These are phyloP conservation scores for Lumbricus terrestris DNA, from an alignment of 2,888 invertebrate species.

Conservation along the genomic window DNA sequence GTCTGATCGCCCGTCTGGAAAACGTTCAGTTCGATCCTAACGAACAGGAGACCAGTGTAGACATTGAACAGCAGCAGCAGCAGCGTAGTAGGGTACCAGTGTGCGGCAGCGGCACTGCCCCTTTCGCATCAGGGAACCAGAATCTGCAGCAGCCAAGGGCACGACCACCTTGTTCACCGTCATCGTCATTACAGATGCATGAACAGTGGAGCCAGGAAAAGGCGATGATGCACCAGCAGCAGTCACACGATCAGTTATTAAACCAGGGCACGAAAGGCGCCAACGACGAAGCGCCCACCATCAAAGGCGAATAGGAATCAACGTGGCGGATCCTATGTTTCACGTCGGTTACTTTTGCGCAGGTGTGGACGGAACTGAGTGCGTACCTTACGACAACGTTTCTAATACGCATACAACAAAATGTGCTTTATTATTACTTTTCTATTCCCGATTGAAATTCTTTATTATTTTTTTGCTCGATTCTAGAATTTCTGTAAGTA, in stretches of 20 bases:
- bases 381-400: not conserved
- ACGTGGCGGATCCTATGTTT: not conserved
- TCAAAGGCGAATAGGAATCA: not conserved
- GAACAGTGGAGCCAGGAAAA: constrained; percentile 13
- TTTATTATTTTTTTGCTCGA: not conserved
- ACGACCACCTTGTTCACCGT: constrained; percentile 10
- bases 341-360: not conserved
- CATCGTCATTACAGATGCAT: not conserved
- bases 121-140: not conserved
- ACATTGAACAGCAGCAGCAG: constrained; percentile 17
- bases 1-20: constrained; percentile 94
- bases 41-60: constrained; percentile 13
- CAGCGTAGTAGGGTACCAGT: constrained; percentile 9
- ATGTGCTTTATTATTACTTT: constrained; percentile 13
- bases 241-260: not conserved
- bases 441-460: not conserved
- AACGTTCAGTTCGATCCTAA: constrained; percentile 67
- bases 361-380: not conserved
- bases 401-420: not conserved
- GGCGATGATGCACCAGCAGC: not conserved
- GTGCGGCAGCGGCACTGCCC: constrained; percentile 4
- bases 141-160: not conserved
- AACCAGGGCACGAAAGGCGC: constrained; percentile 1
- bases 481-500: constrained; percentile 13
- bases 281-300: not conserved